These are phyloP conservation scores for Proisotoma minuta DNA, from an alignment of 2,888 invertebrate genomes.

Conservation along the genomic window DNA sequence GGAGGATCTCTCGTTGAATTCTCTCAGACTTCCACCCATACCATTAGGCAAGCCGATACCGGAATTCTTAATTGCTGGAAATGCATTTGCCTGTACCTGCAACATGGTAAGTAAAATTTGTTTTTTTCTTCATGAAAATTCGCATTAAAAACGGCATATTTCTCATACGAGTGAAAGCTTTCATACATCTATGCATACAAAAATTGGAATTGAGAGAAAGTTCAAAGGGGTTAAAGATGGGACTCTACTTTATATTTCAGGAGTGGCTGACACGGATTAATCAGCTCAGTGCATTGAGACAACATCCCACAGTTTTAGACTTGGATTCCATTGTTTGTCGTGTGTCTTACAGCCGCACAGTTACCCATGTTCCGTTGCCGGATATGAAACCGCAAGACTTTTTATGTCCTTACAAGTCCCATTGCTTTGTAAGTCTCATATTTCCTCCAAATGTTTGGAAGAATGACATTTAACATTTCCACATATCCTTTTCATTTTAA, in stretches of 20 bases:
- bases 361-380: conserved; percentile 55
- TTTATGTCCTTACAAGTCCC: conserved; percentile 73
- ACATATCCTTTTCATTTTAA: conserved; percentile 65
- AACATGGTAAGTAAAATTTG: too few species aligned
- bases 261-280: conserved; percentile 78
- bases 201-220: too few species aligned
- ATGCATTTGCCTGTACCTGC: conserved; percentile 80
- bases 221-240: too few species aligned
- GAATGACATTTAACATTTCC: background rate
- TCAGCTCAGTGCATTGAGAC: conserved; percentile 64
- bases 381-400: conserved; percentile 70
- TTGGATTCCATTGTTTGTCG: conserved; percentile 72
- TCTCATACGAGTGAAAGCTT: background rate
- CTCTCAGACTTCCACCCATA: conserved; percentile 64
- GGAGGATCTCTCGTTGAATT: conserved; percentile 65
- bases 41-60: conserved; percentile 66
- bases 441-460: too few species aligned
- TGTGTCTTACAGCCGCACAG: conserved; percentile 60
- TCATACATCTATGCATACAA: too few species aligned
- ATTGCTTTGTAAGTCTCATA: too few species aligned
- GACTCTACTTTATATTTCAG: conserved; percentile 53
- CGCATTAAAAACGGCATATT: too few species aligned
- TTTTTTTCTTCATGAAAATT: too few species aligned
- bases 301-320: conserved; percentile 74
- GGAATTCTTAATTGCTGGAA: conserved; percentile 73